Percentiles rank a stretch among this genome's conserved stretches.
phyloP scores from a whole-genome alignment of 1,140 invertebrate genomes.

The Drosophila carrolli region DNA sequence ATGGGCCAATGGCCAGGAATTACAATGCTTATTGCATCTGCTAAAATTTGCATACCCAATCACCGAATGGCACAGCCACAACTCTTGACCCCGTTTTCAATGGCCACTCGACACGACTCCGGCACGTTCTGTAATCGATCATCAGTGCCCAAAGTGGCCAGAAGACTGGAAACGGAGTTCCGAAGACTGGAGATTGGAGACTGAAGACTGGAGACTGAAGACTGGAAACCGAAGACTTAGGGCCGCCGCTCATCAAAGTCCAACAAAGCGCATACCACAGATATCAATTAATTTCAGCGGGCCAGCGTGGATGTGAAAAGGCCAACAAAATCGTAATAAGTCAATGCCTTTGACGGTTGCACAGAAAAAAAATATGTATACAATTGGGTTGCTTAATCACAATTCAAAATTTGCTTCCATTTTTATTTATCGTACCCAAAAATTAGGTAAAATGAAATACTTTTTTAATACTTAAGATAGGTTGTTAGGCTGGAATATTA shows the following conservation, averaged over 20 bases:
- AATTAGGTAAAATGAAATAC: too few species aligned
- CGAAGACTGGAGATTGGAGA: conserved; percentile 6
- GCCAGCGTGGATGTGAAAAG: conserved; percentile 67
- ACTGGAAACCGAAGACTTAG: conserved; percentile 25
- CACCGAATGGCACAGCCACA: conserved; percentile 63
- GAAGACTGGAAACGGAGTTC: not conserved
- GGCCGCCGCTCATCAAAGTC: conserved; percentile 45
- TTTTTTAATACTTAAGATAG: too few species aligned
- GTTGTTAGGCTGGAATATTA: too few species aligned
- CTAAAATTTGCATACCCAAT: conserved; percentile 76
- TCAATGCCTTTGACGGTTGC: conserved; percentile 66
- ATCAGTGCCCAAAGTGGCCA: conserved; percentile 75
- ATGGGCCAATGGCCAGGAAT: conserved; percentile 71
- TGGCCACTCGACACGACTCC: conserved; percentile 18
- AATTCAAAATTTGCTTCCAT: too few species aligned
- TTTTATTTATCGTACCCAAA: too few species aligned
- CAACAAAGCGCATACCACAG: conserved; percentile 80
- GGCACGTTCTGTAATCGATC: conserved; percentile 81
- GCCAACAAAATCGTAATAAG: conserved; percentile 82
- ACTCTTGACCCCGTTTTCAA: conserved; percentile 71
- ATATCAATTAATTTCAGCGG: conserved; percentile 81
- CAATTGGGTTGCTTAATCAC: not conserved
- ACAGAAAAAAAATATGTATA: conserved; percentile 6
- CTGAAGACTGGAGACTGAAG: conserved; percentile 11
- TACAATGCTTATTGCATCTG: conserved; percentile 67